Evolutionary conservation across 1,140 invertebrate genomes (phyloP), one percentile per base, ranked within the genome.

Genomic region (Meteorus sp.): DNA sequence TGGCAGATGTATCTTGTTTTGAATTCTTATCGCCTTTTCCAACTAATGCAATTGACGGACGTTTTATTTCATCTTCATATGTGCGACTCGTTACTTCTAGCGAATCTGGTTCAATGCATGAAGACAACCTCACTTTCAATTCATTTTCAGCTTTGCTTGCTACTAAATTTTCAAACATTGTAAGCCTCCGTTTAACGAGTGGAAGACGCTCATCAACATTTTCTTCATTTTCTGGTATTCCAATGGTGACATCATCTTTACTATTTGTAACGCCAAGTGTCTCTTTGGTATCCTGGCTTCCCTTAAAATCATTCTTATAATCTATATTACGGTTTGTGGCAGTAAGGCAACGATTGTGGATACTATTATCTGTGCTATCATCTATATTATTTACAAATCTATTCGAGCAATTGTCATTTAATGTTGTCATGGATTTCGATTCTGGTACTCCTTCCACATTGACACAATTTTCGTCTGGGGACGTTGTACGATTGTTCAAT

Each of bases 201-300:
- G 74, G 73, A 47, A 66, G 20, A 31, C 50, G 59, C 51, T 63
- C 37, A 57, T 47, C 52, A 37, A 48, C 4, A 29, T 60, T 60
- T 23, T 67, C 55, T 29, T 58, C 39, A 20, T 62, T 45, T 20
- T 25, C 25, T 5, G n/a, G 29, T n/a, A 3, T 17, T 52, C 27
- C 15, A 9, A 29, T 23, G 9, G 27, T 29, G n/a, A n/a, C n/a
- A n/a, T n/a, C n/a, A n/a, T n/a, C n/a, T n/a, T 60, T 47, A 48
- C n/a, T 39, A 53, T 51, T 27, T 35, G 45, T 45, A 31, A 53
- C 50, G 44, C 56, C 59, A 52, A 60, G 45, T 47, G 56, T 59
- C 54, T 76, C 72, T 72, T 77, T 74, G 70, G 72, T 73, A 75
- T 73, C 58, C 76, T 54, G 55, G 55, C 58, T 60, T 23, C 25